phyloP scores from a whole-genome alignment of 1,140 invertebrate species.

The Penaeus vannamei region DNA sequence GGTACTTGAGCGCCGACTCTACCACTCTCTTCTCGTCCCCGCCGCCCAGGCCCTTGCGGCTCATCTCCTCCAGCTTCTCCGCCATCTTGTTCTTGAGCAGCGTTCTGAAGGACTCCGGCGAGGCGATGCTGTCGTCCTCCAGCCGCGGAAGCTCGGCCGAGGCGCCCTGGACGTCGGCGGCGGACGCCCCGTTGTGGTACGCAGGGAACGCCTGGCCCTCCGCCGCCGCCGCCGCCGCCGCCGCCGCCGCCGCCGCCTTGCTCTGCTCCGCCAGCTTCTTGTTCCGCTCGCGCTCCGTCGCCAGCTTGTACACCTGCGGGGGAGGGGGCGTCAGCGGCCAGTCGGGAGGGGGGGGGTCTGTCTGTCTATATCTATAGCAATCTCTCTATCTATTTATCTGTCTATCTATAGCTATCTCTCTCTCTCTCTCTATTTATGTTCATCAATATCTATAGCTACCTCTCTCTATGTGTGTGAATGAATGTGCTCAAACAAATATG shows the following conservation, averaged over 20 bases:
- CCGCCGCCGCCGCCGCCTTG: conserved; percentile 66
- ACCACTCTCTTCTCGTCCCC: conserved; percentile 47
- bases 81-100: conserved; percentile 69
- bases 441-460: no score
- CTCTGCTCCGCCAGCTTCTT: conserved; percentile 73
- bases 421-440: no score
- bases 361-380: no score
- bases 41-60: conserved; percentile 33
- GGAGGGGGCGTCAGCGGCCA: no score
- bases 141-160: not conserved
- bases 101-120: conserved; percentile 67
- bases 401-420: no score
- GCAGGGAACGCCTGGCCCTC: conserved; percentile 19
- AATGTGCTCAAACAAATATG: no score
- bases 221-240: conserved; percentile 23
- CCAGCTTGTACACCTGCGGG: conserved; percentile 69
- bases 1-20: conserved; percentile 62
- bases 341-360: no score
- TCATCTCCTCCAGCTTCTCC: conserved; percentile 66
- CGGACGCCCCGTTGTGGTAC: conserved; percentile 21
- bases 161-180: not conserved
- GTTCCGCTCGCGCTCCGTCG: conserved; percentile 80
- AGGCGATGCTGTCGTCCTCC: conserved; percentile 72
- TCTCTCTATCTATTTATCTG: no score
- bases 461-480: no score